These are phyloP conservation scores for Gymnoscopelus braueri DNA, from an alignment of 2,797 vertebrate species.

Conservation along the genomic window DNA sequence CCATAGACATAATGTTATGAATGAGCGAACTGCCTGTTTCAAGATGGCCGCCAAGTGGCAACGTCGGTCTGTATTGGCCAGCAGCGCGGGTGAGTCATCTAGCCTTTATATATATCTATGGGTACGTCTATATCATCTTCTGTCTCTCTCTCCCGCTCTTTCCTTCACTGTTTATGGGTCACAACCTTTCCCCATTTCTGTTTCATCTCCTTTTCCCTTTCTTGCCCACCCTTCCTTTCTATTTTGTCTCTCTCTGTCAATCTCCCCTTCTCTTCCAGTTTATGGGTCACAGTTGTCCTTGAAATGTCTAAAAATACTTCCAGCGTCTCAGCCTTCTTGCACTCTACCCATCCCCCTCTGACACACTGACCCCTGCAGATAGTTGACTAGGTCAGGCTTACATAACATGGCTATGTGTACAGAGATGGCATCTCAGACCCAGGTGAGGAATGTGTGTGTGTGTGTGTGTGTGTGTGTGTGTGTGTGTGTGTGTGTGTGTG, in stretches of 20 bases:
- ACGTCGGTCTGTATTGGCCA: no score
- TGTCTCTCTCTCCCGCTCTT: constrained; percentile 41
- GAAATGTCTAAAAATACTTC: constrained; percentile 44
- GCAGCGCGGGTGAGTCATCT: no score
- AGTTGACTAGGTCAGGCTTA: constrained; percentile 55
- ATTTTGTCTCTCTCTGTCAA: neutral
- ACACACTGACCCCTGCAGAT: constrained; percentile 67
- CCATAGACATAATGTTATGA: no score
- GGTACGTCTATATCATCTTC: constrained; percentile 23
- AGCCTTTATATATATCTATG: no score
- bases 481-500: neutral
- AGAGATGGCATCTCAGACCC: constrained; percentile 53
- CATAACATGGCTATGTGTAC: constrained; percentile 55
- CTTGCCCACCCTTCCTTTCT: neutral
- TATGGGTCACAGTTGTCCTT: constrained; percentile 25
- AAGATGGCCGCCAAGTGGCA: no score
- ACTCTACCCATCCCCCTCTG: constrained; percentile 27
- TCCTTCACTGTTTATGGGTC: constrained; percentile 45
- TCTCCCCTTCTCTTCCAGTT: constrained; percentile 15
- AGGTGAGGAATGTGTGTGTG: constrained; percentile 69
- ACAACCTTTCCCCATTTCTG: constrained; percentile 18
- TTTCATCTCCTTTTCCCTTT: constrained; percentile 6
- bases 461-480: constrained; percentile 28
- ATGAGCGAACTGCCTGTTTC: no score
- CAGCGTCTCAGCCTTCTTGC: neutral